Evolutionary conservation across 2,888 invertebrate genomes (phyloP), one percentile per base, ranked within the genome.

Genomic region (Tipula vernalis): DNA sequence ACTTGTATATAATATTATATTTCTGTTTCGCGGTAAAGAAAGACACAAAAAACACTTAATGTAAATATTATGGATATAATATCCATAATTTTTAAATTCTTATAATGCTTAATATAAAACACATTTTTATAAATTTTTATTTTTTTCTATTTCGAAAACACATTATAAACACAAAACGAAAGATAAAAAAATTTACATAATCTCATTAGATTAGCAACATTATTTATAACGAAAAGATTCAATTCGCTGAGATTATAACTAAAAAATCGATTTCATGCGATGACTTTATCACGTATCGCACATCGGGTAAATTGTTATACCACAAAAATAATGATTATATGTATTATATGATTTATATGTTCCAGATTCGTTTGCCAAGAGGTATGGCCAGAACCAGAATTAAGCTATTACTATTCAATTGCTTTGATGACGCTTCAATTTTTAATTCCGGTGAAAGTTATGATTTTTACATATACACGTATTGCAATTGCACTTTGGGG

Each of bases 401-500:
- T 95, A 89, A 94, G 94, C 88, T 93, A 94, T 89, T 94, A 94
- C 88, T 98, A 97, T 91, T 95, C 96, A 1, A 94, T 95, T 89
- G 94, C 95, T 0, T 92, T 98, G 88, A 93, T 97, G 91, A 93
- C 95, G 83, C 93, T 98, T 86, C 98, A 98, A 91, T 98, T 97
- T 91, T 93, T 96, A 87, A 92, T 98, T 88, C 98, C 98, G 0
- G 92, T 97, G 88, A 91, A 93, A 36, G 96, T 97, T 71, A 93
- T 98, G 15, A 92, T 97, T 87, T 96, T 96, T 90, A 97, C 98
- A 0, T 98, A 98, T 90, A 95, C 95, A 1, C 94, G 96, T 88
- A 98, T 98, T 87, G 97, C 96, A 0, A 93, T 96, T 86, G 95
- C 96, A 13, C 96, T 98, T 84, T 97, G 97, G 97, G 96, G 96